Percentiles rank a stretch among this genome's conserved stretches.
These are phyloP conservation scores for Gallinago solitaria DNA, from an alignment of 2,797 vertebrate genomes.

Conservation along the genomic window DNA sequence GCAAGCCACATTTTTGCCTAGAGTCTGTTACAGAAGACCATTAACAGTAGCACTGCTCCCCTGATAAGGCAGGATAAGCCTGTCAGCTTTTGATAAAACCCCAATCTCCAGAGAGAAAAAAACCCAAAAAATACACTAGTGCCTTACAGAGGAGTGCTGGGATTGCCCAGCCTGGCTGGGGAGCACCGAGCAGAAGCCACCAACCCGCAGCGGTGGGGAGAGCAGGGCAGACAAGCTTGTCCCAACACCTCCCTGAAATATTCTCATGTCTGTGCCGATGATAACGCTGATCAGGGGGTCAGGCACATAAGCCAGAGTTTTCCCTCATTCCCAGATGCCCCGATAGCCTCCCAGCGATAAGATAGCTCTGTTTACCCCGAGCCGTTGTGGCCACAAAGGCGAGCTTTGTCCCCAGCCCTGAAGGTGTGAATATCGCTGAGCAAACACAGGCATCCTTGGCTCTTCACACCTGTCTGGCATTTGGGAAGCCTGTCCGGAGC, in stretches of 20 bases:
- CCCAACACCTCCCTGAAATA: not conserved
- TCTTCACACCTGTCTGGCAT: slow-evolving; percentile 26
- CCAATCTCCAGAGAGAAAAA: not conserved
- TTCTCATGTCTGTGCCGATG: not conserved
- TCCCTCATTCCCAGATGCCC: slow-evolving; percentile 23
- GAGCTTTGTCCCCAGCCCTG: slow-evolving; percentile 1
- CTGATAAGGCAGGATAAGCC: slow-evolving; percentile 47
- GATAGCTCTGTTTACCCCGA: slow-evolving; percentile 22
- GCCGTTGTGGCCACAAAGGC: not conserved
- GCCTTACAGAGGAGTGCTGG: not conserved
- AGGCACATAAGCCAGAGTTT: not conserved
- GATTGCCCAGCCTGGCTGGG: not conserved
- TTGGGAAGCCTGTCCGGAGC: not conserved
- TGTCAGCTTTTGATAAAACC: slow-evolving; percentile 43
- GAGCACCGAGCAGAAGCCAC: not conserved
- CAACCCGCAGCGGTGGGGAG: not conserved
- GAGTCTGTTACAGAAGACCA: not conserved
- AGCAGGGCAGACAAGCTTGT: not conserved
- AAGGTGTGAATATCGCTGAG: not conserved
- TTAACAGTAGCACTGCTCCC: slow-evolving; percentile 24
- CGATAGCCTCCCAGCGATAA: not conserved
- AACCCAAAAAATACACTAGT: not conserved
- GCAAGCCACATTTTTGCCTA: not conserved
- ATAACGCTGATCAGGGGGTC: not conserved
- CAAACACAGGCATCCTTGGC: not conserved